These are phyloP conservation scores for Nemapogon koenigi DNA, from an alignment of 2,888 invertebrate genomes.

Conservation along the genomic window DNA sequence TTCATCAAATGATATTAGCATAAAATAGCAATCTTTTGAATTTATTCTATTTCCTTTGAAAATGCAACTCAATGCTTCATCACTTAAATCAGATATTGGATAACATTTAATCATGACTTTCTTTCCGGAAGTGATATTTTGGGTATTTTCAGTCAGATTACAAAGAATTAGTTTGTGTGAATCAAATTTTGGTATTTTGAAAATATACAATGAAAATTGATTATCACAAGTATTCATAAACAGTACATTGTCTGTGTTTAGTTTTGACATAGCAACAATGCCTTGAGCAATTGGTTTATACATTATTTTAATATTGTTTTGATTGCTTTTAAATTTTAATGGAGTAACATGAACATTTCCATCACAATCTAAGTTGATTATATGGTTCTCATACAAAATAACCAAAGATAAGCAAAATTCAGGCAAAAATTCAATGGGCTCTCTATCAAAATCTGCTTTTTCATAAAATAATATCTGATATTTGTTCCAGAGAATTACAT, in stretches of 20 bases:
- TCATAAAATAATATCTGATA: constrained; percentile 45
- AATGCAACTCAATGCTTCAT: background rate
- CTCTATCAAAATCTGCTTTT: constrained; percentile 25
- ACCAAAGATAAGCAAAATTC: constrained; percentile 32
- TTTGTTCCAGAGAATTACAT: constrained; percentile 40
- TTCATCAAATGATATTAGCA: constrained; percentile 33
- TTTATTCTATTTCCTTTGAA: constrained; percentile 13
- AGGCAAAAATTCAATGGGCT: constrained; percentile 25
- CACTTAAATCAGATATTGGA: background rate
- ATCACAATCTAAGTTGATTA: constrained; percentile 33
- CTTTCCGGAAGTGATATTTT: too few relatives aligned
- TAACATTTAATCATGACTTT: too few relatives aligned
- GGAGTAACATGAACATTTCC: constrained; percentile 32
- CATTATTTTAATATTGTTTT: constrained; percentile 28
- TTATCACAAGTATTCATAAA: too few relatives aligned
- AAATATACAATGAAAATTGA: too few relatives aligned
- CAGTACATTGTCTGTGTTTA: too few relatives aligned
- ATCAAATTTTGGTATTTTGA: too few relatives aligned
- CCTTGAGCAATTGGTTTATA: constrained; percentile 26
- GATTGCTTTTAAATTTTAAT: constrained; percentile 33
- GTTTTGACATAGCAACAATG: constrained; percentile 20
- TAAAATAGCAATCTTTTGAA: constrained; percentile 20
- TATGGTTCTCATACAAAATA: constrained; percentile 27
- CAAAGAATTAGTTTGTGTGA: too few relatives aligned
- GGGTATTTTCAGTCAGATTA: too few relatives aligned